phyloP scores from a whole-genome alignment of 2,888 invertebrate genomes.

The Sinohyriopsis cumingii region DNA sequence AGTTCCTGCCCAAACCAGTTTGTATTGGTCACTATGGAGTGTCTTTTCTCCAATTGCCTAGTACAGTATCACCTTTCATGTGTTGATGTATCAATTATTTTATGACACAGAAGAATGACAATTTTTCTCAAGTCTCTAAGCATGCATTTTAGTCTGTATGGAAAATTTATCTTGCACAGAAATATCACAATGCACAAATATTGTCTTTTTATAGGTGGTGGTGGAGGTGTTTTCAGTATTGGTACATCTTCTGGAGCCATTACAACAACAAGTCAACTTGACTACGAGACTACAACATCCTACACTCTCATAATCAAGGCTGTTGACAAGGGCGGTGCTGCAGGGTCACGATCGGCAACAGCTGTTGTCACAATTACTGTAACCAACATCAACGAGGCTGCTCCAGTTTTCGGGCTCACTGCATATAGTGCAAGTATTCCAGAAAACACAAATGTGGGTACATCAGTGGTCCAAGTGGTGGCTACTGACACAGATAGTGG shows the following conservation, averaged over 20 bases:
- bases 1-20: no score
- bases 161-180: no score
- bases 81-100: no score
- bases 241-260: constrained; percentile 37
- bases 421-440: constrained; percentile 22
- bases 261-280: constrained; percentile 33
- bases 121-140: no score
- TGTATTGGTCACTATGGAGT: no score
- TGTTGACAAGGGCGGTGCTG: constrained; percentile 39
- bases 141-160: no score
- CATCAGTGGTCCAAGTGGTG: constrained; percentile 36
- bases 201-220: constrained; percentile 23
- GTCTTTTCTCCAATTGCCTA: no score
- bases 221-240: constrained; percentile 36
- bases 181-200: background rate
- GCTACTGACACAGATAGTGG: constrained; percentile 53
- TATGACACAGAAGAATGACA: no score
- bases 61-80: no score
- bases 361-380: constrained; percentile 52
- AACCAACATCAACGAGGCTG: constrained; percentile 55
- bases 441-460: constrained; percentile 39
- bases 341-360: constrained; percentile 37
- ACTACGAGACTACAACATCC: constrained; percentile 46
- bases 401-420: constrained; percentile 41
- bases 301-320: constrained; percentile 47